These are phyloP conservation scores for Pteronotus mesoamericanus DNA, from an alignment of 2,797 vertebrate species.

Conservation along the genomic window DNA sequence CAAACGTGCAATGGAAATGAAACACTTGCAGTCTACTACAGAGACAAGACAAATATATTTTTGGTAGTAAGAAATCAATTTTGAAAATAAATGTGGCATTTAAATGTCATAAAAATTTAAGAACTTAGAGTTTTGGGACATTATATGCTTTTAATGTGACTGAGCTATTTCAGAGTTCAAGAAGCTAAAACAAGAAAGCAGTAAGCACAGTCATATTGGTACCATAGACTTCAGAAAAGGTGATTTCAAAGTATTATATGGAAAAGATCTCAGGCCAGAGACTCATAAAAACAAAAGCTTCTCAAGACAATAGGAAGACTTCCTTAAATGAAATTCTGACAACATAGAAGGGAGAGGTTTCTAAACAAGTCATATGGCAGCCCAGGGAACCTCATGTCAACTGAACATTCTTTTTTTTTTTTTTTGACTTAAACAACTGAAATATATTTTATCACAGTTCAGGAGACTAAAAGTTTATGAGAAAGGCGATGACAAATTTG, in stretches of 20 bases:
- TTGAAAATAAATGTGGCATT: conserved; percentile 70
- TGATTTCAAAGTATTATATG: conserved; percentile 23
- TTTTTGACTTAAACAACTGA: not conserved
- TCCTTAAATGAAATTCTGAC: conserved; percentile 28
- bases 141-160: conserved; percentile 50
- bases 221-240: not conserved
- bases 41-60: conserved; percentile 61
- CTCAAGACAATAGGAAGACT: not conserved
- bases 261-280: conserved; percentile 20
- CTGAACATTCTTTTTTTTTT: too few relatives aligned
- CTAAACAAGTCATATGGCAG: not conserved
- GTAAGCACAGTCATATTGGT: conserved; percentile 25
- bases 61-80: conserved; percentile 57
- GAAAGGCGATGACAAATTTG: not conserved
- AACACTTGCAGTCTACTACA: conserved; percentile 60
- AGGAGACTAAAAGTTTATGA: not conserved
- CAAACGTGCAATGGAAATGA: conserved; percentile 52
- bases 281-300: not conserved
- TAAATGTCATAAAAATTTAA: conserved; percentile 63
- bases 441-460: not conserved
- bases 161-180: conserved; percentile 57
- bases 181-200: conserved; percentile 38
- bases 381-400: not conserved
- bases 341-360: not conserved
- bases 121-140: conserved; percentile 29